Evolutionary conservation across 2,797 vertebrate species (phyloP).

Genomic region (Hypotaenidia okinawae): DNA sequence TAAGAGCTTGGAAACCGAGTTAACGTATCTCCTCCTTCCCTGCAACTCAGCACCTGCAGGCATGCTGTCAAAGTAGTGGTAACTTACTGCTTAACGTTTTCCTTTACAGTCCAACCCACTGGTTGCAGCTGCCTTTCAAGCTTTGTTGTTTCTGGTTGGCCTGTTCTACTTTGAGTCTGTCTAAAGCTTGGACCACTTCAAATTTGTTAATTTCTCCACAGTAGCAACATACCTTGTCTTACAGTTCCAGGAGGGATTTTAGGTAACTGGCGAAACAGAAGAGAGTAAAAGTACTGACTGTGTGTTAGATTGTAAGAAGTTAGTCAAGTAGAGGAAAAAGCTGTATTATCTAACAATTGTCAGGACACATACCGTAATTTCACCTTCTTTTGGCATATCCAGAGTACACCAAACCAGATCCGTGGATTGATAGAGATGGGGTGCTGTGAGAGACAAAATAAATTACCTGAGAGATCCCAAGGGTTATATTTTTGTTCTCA

Average conservation of each 20-base stretch:
- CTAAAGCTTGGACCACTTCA: neutral
- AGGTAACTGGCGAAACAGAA: neutral
- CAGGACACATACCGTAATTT: neutral
- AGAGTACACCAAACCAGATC: neutral
- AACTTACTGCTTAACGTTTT: neutral
- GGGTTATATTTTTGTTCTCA: neutral
- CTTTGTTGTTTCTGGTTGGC: neutral
- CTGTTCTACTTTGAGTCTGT: neutral
- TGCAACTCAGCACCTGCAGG: accelerated
- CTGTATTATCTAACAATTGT: neutral
- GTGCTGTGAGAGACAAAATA: neutral
- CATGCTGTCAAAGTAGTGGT: neutral
- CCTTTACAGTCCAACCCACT: neutral
- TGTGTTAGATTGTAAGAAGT: neutral
- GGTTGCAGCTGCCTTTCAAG: neutral
- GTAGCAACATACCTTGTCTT: neutral
- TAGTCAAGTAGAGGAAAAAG: neutral
- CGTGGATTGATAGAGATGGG: neutral
- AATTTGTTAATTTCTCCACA: neutral
- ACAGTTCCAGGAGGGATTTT: neutral
- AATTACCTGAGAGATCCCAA: neutral
- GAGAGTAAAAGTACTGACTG: neutral
- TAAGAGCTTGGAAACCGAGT: neutral
- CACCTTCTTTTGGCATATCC: neutral
- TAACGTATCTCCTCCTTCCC: neutral